Conservation (phyloP, 53 echinoderm and acorn worm genomes). For the Crossaster papposus region DNA sequence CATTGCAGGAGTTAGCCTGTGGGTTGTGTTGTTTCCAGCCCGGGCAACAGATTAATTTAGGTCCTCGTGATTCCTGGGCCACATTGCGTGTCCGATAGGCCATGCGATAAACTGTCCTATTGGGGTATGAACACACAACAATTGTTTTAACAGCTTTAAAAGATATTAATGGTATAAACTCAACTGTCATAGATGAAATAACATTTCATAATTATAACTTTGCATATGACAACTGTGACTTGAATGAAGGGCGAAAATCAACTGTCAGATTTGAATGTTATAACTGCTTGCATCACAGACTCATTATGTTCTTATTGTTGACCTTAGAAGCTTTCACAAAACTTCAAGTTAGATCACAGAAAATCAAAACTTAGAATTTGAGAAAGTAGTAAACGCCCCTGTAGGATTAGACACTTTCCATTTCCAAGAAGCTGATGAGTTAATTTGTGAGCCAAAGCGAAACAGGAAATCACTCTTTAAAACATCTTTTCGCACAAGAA, state of each 20-base stretch:
- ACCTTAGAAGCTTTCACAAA: too few relatives aligned
- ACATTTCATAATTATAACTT: too few relatives aligned
- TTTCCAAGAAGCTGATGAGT: background rate
- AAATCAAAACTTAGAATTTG: too few relatives aligned
- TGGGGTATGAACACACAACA: background rate
- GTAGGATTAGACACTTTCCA: background rate
- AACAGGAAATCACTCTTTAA: background rate
- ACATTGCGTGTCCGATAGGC: conserved; percentile 78
- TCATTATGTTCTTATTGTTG: too few relatives aligned
- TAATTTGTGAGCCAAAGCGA: background rate
- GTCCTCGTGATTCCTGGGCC: conserved; percentile 40
- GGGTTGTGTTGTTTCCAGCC: conserved; percentile 81
- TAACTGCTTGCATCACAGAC: too few relatives aligned
- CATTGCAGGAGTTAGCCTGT: conserved; percentile 77
- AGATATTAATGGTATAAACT: too few relatives aligned
- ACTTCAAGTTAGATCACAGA: too few relatives aligned
- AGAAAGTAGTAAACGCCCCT: background rate
- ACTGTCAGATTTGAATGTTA: background rate
- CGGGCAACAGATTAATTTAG: conserved; percentile 77
- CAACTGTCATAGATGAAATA: too few relatives aligned
- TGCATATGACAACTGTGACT: too few relatives aligned
- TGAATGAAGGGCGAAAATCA: background rate
- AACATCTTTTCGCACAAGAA: background rate
- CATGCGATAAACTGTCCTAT: conserved; percentile 76
- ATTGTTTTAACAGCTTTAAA: background rate